Evolutionary conservation across 2,797 vertebrate genomes (phyloP).

Genomic region (Argyrosomus regius): DNA sequence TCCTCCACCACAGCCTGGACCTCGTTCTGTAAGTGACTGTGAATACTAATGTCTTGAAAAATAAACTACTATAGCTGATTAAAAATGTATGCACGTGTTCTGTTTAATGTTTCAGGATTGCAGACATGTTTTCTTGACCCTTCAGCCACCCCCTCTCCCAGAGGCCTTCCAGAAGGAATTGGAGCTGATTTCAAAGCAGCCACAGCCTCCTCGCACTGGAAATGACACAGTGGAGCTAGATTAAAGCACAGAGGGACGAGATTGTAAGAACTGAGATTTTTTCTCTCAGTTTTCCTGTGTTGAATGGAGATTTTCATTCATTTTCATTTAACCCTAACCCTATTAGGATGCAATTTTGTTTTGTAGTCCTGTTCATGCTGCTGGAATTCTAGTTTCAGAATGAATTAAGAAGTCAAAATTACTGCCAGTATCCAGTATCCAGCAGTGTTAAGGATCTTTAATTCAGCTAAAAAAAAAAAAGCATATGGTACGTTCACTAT

Average conservation of each 20-base stretch:
- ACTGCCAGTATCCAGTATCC: background rate
- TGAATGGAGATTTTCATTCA: background rate
- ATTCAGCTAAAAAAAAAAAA: background rate
- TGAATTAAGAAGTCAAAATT: background rate
- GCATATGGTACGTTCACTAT: background rate
- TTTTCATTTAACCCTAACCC: too few relatives aligned
- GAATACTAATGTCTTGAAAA: background rate
- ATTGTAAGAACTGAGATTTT: too few relatives aligned
- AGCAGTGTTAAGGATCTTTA: background rate
- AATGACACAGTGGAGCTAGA: background rate
- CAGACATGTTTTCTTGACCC: slow-evolving; percentile 4
- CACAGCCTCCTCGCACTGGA: background rate
- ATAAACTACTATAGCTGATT: background rate
- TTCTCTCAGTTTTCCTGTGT: background rate
- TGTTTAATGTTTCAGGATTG: slow-evolving; percentile 26
- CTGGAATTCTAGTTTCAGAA: background rate
- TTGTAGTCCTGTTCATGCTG: background rate
- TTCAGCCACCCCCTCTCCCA: background rate
- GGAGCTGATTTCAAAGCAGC: background rate
- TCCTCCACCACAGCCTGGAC: background rate
- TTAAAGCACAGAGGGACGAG: background rate
- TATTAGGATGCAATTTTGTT: background rate
- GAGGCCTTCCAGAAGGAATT: background rate
- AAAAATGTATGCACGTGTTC: background rate
- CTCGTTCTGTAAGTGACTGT: slow-evolving; percentile 32